Conservation (phyloP, 2,888 invertebrate species). For the Notodonta dromedarius region DNA sequence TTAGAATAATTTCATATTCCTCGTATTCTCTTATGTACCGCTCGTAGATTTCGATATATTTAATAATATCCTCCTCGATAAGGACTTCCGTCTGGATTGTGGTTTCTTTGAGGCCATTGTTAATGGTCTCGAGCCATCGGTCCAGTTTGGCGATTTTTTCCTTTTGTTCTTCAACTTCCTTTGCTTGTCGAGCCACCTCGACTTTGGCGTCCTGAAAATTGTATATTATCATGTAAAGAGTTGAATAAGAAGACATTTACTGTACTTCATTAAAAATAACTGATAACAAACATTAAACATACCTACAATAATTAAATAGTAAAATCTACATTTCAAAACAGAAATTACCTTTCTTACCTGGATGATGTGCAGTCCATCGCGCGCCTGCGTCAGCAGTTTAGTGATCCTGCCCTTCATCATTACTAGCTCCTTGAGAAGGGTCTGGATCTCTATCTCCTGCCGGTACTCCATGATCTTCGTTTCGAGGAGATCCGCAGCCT, state of each 20-base stretch:
- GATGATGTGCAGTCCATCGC: conserved; percentile 85
- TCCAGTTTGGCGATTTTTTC: conserved; percentile 75
- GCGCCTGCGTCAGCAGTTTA: conserved; percentile 87
- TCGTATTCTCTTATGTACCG: conserved; percentile 75
- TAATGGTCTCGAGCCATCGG: conserved; percentile 77
- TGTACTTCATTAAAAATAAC: background rate
- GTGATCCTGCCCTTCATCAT: conserved; percentile 86
- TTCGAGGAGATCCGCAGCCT: conserved; percentile 86
- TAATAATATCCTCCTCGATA: conserved; percentile 70
- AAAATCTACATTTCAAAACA: conserved; percentile 6
- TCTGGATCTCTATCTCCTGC: conserved; percentile 86
- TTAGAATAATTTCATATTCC: conserved; percentile 73
- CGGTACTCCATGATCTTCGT: conserved; percentile 85
- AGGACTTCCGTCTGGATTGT: conserved; percentile 63
- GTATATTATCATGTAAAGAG: conserved; percentile 3
- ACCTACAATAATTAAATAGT: background rate
- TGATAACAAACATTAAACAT: background rate
- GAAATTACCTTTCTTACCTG: conserved; percentile 79
- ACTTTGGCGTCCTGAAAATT: conserved; percentile 70
- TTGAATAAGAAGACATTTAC: background rate
- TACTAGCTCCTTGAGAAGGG: conserved; percentile 81
- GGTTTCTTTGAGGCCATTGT: conserved; percentile 77
- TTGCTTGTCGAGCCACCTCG: conserved; percentile 67
- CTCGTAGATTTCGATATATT: conserved; percentile 77
- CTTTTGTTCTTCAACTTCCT: conserved; percentile 71